Percentiles rank a stretch among this genome's conserved stretches.
These are phyloP conservation scores for Lonchura striata DNA, from an alignment of 2,113 vertebrate genomes.

Conservation along the genomic window DNA sequence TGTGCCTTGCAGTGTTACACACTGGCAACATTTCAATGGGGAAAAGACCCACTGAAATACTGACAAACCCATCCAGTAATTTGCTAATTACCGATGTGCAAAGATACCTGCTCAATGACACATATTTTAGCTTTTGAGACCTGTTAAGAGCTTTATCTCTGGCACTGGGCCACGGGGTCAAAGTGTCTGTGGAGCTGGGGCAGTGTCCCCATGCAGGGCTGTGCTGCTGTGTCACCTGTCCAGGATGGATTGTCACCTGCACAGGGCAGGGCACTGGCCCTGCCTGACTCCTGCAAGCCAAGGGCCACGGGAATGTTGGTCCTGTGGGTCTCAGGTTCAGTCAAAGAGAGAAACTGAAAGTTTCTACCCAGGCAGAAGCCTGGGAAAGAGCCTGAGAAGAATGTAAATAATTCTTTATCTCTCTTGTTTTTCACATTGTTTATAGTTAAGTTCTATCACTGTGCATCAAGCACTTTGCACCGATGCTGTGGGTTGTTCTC, in stretches of 20 bases:
- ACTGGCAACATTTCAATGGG: background rate
- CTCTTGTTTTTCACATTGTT: no score
- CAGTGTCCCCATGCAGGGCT: background rate
- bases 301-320: no score
- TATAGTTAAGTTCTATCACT: no score
- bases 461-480: no score
- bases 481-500: no score
- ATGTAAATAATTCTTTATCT: no score
- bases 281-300: background rate
- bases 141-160: background rate
- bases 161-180: background rate
- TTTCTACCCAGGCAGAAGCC: no score
- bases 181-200: background rate
- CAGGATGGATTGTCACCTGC: background rate
- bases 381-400: no score
- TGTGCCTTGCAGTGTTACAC: accelerated
- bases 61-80: background rate
- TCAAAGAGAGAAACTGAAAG: no score
- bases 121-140: background rate
- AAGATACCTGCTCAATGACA: background rate
- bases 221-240: background rate
- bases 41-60: background rate
- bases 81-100: background rate
- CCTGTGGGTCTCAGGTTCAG: no score
- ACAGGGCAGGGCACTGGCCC: background rate